Evolutionary conservation across 2,888 invertebrate species (phyloP), one percentile per base, ranked within the genome.

Genomic region (Lasioglossum marginatum): DNA sequence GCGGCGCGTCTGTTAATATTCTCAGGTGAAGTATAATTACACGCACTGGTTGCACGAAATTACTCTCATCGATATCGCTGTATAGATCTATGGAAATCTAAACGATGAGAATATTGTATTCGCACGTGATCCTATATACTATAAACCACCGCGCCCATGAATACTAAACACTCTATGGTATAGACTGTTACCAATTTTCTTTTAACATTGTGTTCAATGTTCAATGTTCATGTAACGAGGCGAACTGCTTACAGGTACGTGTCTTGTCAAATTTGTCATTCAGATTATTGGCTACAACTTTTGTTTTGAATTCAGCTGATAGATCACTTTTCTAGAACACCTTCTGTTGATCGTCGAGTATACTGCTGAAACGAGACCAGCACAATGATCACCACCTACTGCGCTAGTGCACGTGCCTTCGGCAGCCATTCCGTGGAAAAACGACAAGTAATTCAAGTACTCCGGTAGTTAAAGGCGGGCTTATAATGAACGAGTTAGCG

Each of bases 81-180:
- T 77, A 72, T 83, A 14, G 77, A 83, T 82, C 82, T 84, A 82
- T 77, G 77, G 77, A 82, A 82, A 83, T 83, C 45, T 27, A 23
- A 12, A 34, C 23, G 34, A 66, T 37, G 37, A 66, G 66, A 31
- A 66, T 66, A 66, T 31, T 66, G 66, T 23, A 66, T 37, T 66
- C 19, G 19, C 19, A 37, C 66, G 34, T 66, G 66, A 66, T 66
- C 37, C 23, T 34, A 34, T 8, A 52, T 52, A 45, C 4, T 34
- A 19, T 3, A 8, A 34, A 31, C 8, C 23, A 19, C 4, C 23
- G 19, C 19, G 23, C 8, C 37, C 6, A 70, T n/a, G 14, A n/a
- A 23, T 37, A 68, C 19, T 4, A 37, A 37, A 37, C 23, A 37
- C 34, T 37, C 37, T 1, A 23, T 34, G 23, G 4, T 10, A 37